Percentiles rank a stretch among this genome's conserved stretches.
Conservation (phyloP, 2,888 invertebrate species). For the Tridacna crocea region DNA sequence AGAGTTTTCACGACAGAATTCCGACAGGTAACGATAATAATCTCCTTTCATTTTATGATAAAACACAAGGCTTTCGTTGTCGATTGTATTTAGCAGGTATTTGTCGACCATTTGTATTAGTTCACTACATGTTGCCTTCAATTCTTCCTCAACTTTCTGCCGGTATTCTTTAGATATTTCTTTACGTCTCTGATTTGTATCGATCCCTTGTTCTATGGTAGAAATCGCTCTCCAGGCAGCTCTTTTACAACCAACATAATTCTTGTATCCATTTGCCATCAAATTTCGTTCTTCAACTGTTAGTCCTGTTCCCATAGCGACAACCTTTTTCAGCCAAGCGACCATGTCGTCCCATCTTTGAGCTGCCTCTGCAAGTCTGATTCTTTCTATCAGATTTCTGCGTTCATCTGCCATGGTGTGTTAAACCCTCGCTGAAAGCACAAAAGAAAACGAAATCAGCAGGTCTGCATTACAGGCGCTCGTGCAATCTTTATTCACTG, state of each 20-base stretch:
- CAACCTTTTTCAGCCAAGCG: slow-evolving; percentile 27
- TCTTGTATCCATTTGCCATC: slow-evolving; percentile 47
- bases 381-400: slow-evolving; percentile 35
- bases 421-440: not conserved
- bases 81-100: slow-evolving; percentile 35
- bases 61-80: slow-evolving; percentile 52
- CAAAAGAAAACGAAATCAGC: not conserved
- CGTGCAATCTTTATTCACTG: too few species aligned
- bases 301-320: slow-evolving; percentile 34
- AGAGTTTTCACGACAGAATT: slow-evolving; percentile 35
- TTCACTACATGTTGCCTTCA: slow-evolving; percentile 43
- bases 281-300: slow-evolving; percentile 44
- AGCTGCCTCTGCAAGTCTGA: slow-evolving; percentile 40
- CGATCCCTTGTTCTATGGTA: slow-evolving; percentile 44
- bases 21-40: slow-evolving; percentile 49
- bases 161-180: slow-evolving; percentile 50
- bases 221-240: slow-evolving; percentile 51
- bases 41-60: slow-evolving; percentile 58
- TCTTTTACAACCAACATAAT: slow-evolving; percentile 39
- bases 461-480: too few species aligned
- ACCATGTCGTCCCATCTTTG: slow-evolving; percentile 47
- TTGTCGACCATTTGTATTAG: slow-evolving; percentile 41
- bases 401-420: slow-evolving; percentile 29
- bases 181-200: slow-evolving; percentile 29
- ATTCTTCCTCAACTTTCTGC: slow-evolving; percentile 43